phyloP scores from a whole-genome alignment of 2,113 vertebrate genomes.

The Etheostoma spectabile region DNA sequence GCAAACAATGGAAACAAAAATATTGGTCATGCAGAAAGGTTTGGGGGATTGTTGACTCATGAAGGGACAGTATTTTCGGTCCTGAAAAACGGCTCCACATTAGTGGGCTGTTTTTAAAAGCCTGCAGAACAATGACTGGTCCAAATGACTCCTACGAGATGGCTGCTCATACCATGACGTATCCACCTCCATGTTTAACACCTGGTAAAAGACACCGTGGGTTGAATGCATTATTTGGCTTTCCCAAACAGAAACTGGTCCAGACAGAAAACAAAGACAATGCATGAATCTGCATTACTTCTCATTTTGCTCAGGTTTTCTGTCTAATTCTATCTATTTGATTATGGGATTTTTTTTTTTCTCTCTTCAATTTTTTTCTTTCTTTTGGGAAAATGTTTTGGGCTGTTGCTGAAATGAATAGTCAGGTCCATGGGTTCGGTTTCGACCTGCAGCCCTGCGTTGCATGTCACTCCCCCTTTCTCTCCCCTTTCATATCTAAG shows the following conservation, averaged over 20 bases:
- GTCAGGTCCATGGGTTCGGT: no score
- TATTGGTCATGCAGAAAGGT: not conserved
- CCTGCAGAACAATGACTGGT: constrained; percentile 58
- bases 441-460: no score
- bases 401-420: not conserved
- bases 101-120: constrained; percentile 48
- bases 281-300: not conserved
- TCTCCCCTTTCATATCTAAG: no score
- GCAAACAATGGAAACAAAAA: constrained; percentile 9
- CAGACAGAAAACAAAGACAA: constrained; percentile 43
- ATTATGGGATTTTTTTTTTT: no score
- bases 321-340: no score
- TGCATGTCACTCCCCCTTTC: no score
- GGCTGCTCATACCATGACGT: constrained; percentile 77
- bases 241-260: constrained; percentile 24
- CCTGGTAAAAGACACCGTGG: constrained; percentile 65
- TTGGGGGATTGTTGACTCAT: not conserved
- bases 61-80: constrained; percentile 1
- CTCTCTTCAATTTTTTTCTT: no score
- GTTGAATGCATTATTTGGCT: constrained; percentile 48
- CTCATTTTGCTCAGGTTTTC: not conserved
- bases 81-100: constrained; percentile 30
- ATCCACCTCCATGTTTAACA: constrained; percentile 79
- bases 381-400: constrained; percentile 12
- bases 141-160: constrained; percentile 79